Base-by-base conservation (phyloP, 1,140 invertebrate species). In the Drosophila eugracilis region DNA sequence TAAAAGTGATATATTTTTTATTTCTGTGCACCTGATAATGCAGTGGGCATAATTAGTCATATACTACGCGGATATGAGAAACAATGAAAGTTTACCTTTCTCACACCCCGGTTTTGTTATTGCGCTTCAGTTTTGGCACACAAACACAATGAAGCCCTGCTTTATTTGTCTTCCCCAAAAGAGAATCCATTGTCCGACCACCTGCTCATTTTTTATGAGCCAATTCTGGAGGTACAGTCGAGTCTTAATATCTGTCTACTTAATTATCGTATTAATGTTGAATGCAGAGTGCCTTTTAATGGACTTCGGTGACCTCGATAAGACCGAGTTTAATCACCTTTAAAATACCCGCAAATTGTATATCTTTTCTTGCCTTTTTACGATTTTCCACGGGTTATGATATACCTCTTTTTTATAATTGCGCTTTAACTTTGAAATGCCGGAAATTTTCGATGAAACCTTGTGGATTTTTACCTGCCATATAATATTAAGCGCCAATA, bases 61-160 rank as follows among this genome's bases (percentile, higher is more conserved):
- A 63, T 63, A 39, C 22, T 62, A 15, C 50, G 9, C 32, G 26
- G 30, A 28, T 30, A 59, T 26, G 34, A 42, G 15, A 22, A 9
- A 19, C n/a, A 36, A 22, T 28, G 12, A 58, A 21, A 15, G 22
- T 28, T 62, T n/a, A 26, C 26, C 22, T 21, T 32, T 30, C 22
- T 10, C 19, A 41, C 19, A 71, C 37, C 69, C 58, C 32, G 49
- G 32, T 41, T 55, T 52, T 50, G 34, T 48, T 79, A 85, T 79
- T 85, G 80, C 79, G 79, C 42, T 67, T 84, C 42, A 85, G 41
- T 44, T 83, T 71, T 65, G 44, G 14, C 44, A 42, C 44, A 48
- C 45, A 41, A 53, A 53, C 12, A 41, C 50, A 39, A n/a, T 14
- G 15, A 24, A 24, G 12, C 26, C 22, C 26, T 49, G 67, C 54